phyloP scores from a whole-genome alignment of 2,888 invertebrate species.

The Sarcophaga caerulescens region DNA sequence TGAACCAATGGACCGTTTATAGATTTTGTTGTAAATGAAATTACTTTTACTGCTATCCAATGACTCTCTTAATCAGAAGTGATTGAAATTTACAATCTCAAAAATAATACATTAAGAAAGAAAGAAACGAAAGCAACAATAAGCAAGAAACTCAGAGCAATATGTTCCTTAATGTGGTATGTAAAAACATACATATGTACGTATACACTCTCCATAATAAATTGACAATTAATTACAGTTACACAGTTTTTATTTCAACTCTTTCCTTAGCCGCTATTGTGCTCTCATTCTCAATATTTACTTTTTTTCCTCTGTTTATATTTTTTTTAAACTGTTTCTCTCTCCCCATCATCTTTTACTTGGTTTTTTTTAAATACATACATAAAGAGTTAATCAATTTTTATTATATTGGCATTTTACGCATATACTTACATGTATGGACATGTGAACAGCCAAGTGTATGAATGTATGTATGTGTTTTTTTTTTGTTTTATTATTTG shows the following conservation, averaged over 20 bases:
- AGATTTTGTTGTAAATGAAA: too few species aligned
- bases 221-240: slow-evolving; percentile 60
- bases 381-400: slow-evolving; percentile 61
- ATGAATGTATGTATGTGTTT: neutral
- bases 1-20: too few species aligned
- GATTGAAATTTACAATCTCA: slow-evolving; percentile 47
- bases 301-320: too few species aligned
- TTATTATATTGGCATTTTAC: slow-evolving; percentile 49
- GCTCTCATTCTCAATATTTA: too few species aligned
- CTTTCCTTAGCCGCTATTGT: neutral
- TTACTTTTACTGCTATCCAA: slow-evolving; percentile 9
- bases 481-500: slow-evolving; percentile 44
- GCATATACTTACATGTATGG: too few species aligned
- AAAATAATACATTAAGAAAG: slow-evolving; percentile 4
- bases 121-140: neutral
- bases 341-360: slow-evolving; percentile 37
- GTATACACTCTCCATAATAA: neutral
- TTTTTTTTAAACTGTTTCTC: neutral
- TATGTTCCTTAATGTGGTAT: neutral
- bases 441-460: neutral
- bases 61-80: slow-evolving; percentile 49
- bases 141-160: neutral
- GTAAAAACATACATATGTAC: neutral
- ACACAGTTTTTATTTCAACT: slow-evolving; percentile 14
- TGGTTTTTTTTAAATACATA: slow-evolving; percentile 24